These are phyloP conservation scores for Carettochelys insculpta DNA, from an alignment of 2,113 vertebrate genomes.

Conservation along the genomic window DNA sequence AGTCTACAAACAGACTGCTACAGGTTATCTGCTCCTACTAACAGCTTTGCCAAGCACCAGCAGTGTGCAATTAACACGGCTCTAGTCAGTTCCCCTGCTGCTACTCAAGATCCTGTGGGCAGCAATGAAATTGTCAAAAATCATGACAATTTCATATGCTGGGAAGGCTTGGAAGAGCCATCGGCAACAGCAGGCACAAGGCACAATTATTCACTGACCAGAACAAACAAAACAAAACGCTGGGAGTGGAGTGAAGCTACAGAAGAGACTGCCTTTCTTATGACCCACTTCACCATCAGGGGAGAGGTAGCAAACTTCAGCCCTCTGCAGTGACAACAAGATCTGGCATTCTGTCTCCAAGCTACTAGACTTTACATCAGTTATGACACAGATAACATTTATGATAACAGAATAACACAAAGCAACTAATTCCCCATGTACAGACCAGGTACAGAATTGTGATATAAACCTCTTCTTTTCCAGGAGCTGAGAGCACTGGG, in stretches of 20 bases:
- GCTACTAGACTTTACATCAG: not conserved
- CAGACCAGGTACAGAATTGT: not conserved
- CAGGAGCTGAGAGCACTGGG: not conserved
- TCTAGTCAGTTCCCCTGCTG: not conserved
- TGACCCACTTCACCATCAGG: not conserved
- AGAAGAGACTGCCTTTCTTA: not conserved
- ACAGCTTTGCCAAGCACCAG: constrained; percentile 33
- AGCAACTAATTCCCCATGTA: not conserved
- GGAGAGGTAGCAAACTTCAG: not conserved
- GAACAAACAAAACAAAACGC: not conserved
- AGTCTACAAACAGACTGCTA: not conserved
- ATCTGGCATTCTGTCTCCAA: not conserved
- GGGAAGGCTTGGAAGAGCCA: not conserved
- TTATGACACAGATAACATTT: not conserved
- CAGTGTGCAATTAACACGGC: not conserved
- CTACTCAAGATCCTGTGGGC: not conserved
- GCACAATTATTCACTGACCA: not conserved
- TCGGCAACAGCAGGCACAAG: not conserved
- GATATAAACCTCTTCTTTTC: not conserved
- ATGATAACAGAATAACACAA: not conserved
- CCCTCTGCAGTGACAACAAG: not conserved
- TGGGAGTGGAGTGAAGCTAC: not conserved
- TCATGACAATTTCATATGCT: not conserved
- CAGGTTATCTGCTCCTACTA: constrained; percentile 22
- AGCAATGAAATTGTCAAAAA: not conserved